Conservation (phyloP, 2,113 vertebrate genomes). For the Megaceryle maxima region DNA sequence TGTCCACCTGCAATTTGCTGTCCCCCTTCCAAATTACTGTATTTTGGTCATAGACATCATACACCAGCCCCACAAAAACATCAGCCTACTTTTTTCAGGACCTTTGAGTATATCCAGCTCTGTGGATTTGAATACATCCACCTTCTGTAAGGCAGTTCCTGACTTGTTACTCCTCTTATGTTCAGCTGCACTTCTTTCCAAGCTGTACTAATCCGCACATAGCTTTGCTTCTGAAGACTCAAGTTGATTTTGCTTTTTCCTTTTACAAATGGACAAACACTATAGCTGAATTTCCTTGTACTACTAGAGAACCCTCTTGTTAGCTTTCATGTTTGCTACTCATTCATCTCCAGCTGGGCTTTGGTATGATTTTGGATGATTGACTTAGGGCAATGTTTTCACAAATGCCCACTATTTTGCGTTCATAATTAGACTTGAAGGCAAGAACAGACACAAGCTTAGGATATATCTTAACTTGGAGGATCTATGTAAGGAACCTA, state of each 20-base stretch:
- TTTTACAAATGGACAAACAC: not conserved
- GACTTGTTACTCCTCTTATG: not conserved
- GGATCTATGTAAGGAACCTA: not conserved
- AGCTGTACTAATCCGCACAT: not conserved
- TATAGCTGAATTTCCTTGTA: not conserved
- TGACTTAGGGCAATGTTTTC: not conserved
- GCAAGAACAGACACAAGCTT: not conserved
- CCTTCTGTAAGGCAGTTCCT: not conserved
- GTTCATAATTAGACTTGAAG: not conserved
- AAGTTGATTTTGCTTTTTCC: not conserved
- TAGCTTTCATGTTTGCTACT: not conserved
- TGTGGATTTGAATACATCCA: not conserved
- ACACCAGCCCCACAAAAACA: not conserved
- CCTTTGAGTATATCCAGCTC: not conserved
- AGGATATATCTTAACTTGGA: not conserved
- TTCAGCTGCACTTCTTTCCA: not conserved
- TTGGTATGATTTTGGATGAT: not conserved
- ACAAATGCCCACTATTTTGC: not conserved
- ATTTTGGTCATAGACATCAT: not conserved
- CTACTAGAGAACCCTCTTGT: not conserved
- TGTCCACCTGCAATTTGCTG: not conserved
- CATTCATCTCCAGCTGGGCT: not conserved
- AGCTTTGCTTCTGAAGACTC: not conserved
- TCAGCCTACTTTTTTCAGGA: not conserved
- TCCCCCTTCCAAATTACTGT: not conserved